phyloP scores from a whole-genome alignment of 2,888 invertebrate genomes.

The Drosophila sordidula region DNA sequence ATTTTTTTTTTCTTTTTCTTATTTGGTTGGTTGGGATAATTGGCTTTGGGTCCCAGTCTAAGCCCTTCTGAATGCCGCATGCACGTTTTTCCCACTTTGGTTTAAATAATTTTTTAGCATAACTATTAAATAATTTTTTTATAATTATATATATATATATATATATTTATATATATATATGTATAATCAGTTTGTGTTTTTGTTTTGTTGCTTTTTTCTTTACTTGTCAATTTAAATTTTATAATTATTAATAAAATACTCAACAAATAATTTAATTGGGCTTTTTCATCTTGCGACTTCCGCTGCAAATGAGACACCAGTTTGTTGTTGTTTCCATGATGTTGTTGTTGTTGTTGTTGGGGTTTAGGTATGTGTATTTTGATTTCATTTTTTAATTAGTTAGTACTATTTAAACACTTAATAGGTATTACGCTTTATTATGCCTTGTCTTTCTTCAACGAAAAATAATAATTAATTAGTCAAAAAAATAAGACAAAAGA shows the following conservation, averaged over 20 bases:
- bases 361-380: conserved; percentile 55
- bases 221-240: conserved; percentile 52
- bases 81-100: conserved; percentile 26
- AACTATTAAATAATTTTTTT: conserved; percentile 72
- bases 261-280: conserved; percentile 82
- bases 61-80: conserved; percentile 29
- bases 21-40: conserved; percentile 18
- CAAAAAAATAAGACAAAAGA: conserved; percentile 14
- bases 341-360: conserved; percentile 25
- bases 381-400: conserved; percentile 49
- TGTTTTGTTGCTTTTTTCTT: conserved; percentile 34
- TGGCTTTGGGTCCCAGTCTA: conserved; percentile 34
- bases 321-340: conserved; percentile 16
- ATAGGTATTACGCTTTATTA: conserved; percentile 56
- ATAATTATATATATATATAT: conserved; percentile 46
- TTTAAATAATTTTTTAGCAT: conserved; percentile 71
- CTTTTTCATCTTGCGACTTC: conserved; percentile 43
- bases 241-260: conserved; percentile 83
- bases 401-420: conserved; percentile 78
- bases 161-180: conserved; percentile 44
- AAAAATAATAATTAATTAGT: not conserved
- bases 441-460: conserved; percentile 24
- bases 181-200: conserved; percentile 43
- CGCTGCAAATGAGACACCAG: conserved; percentile 50
- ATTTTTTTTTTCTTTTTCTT: conserved; percentile 1